Evolutionary conservation across 2,888 invertebrate genomes (phyloP).

Genomic region (Orchesella flavescens): DNA sequence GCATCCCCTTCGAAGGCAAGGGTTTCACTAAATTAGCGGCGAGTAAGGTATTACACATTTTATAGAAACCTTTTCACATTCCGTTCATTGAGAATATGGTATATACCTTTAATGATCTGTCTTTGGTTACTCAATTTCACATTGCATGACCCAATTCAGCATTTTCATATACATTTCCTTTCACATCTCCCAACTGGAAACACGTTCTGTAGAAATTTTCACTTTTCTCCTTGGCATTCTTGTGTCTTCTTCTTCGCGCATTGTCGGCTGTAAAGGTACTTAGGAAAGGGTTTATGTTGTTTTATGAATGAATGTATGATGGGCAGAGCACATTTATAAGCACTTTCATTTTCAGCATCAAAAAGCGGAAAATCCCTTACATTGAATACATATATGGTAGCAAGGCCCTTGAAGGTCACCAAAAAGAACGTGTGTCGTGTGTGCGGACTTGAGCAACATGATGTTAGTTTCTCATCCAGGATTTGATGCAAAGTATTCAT

Average conservation of each 20-base stretch:
- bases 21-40: not conserved
- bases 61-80: not conserved
- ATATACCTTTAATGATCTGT: not conserved
- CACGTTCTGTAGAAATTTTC: constrained; percentile 32
- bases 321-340: not conserved
- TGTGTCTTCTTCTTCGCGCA: too few relatives aligned
- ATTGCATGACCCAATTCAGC: too few relatives aligned
- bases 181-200: not conserved
- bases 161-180: not conserved
- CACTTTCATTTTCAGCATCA: constrained; percentile 37
- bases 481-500: too few relatives aligned
- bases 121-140: too few relatives aligned
- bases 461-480: too few relatives aligned
- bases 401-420: constrained; percentile 17
- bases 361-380: not conserved
- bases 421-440: too few relatives aligned
- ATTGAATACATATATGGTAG: not conserved
- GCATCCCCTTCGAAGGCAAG: not conserved
- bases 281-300: not conserved
- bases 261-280: not conserved
- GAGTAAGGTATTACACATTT: not conserved
- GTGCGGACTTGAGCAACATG: too few relatives aligned
- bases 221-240: constrained; percentile 54
- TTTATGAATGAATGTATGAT: constrained; percentile 39
- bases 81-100: too few relatives aligned